A percentile compares a stretch with the other conserved stretches of the same genome.
Conservation (phyloP, 2,888 invertebrate species). For the Terebella lapidaria region DNA sequence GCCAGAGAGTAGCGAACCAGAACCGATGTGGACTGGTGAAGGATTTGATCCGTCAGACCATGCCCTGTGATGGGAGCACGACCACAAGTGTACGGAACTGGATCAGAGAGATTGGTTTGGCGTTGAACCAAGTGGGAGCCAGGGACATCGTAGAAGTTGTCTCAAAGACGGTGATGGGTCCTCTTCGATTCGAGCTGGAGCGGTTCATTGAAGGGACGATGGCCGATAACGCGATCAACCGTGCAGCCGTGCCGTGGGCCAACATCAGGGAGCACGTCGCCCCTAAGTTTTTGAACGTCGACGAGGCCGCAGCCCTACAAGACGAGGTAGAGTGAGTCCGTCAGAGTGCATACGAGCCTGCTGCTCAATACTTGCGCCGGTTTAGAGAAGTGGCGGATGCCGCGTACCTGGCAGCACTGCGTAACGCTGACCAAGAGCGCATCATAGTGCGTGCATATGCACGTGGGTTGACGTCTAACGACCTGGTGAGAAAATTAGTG, state of each 20-base stretch:
- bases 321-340: not conserved
- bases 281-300: not conserved
- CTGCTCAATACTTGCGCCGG: not conserved
- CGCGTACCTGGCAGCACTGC: constrained; percentile 2
- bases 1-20: not conserved
- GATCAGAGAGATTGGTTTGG: not conserved
- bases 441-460: constrained; percentile 4
- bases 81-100: not conserved
- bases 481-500: not conserved
- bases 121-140: not conserved
- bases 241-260: constrained; percentile 3
- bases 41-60: constrained; percentile 1
- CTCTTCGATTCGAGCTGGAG: not conserved
- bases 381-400: constrained; percentile 6
- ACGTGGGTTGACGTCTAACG: not conserved
- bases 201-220: no score
- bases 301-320: constrained; percentile 2
- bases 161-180: not conserved
- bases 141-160: not conserved
- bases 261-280: not conserved
- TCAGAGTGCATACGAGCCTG: constrained; percentile 1
- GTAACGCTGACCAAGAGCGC: constrained; percentile 5
- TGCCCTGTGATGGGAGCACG: not conserved
- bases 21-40: not conserved
- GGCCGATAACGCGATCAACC: not conserved